These are phyloP conservation scores for Leptinotarsa undecemlineata DNA, from an alignment of 1,140 invertebrate genomes.

Conservation along the genomic window DNA sequence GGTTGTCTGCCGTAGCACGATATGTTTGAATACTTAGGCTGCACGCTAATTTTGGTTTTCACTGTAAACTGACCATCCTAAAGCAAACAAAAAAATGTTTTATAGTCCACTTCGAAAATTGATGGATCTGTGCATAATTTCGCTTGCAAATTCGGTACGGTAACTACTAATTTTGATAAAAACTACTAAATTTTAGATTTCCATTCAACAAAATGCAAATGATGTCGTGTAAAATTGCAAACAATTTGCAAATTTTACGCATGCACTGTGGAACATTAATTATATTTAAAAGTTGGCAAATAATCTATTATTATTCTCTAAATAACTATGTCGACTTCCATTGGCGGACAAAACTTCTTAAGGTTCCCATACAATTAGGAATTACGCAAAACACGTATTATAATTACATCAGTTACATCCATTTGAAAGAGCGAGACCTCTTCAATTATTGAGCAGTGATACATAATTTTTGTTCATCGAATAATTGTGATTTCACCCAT, in stretches of 20 bases:
- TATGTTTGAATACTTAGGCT: slow-evolving; percentile 9
- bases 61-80: neutral
- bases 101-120: slow-evolving; percentile 26
- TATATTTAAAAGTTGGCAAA: slow-evolving; percentile 46
- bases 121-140: slow-evolving; percentile 38
- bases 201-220: slow-evolving; percentile 47
- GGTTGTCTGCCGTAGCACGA: slow-evolving; percentile 10
- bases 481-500: slow-evolving; percentile 25
- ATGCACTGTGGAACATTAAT: slow-evolving; percentile 46
- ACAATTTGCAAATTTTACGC: slow-evolving; percentile 49
- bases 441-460: slow-evolving; percentile 39
- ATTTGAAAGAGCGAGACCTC: slow-evolving; percentile 33
- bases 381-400: slow-evolving; percentile 40
- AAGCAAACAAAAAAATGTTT: slow-evolving; percentile 19
- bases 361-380: slow-evolving; percentile 46
- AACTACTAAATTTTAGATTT: slow-evolving; percentile 47
- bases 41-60: neutral
- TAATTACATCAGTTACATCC: slow-evolving; percentile 44
- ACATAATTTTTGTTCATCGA: slow-evolving; percentile 38
- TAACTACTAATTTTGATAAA: slow-evolving; percentile 43
- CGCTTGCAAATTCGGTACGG: slow-evolving; percentile 42
- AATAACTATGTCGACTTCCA: slow-evolving; percentile 45
- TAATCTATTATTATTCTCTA: slow-evolving; percentile 48
- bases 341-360: slow-evolving; percentile 39
- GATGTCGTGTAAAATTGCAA: slow-evolving; percentile 48